A percentile compares a stretch with the other conserved stretches of the same genome.
Conservation (phyloP, 2,797 vertebrate genomes). For the Cyprinodon diabolis region DNA sequence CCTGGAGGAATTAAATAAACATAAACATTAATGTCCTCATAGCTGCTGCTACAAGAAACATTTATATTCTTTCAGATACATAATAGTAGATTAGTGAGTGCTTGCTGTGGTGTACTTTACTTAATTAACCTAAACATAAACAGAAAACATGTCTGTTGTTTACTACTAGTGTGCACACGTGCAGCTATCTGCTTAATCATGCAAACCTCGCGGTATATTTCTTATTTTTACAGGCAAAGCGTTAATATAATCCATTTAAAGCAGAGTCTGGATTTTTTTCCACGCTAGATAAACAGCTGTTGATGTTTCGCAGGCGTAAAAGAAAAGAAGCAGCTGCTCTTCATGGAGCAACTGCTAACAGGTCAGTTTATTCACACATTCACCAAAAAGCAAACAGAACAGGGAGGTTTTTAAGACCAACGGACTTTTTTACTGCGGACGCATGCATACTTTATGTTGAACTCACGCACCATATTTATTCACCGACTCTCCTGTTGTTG, state of each 20-base stretch:
- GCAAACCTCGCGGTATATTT: slow-evolving; percentile 17
- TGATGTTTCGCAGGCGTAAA: slow-evolving; percentile 14
- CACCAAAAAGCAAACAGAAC: slow-evolving; percentile 15
- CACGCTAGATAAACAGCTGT: slow-evolving; percentile 21
- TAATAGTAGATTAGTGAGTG: not conserved
- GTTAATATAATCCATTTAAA: not conserved
- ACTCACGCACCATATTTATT: slow-evolving; percentile 79
- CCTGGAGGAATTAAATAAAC: slow-evolving; percentile 41
- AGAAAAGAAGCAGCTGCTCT: slow-evolving; percentile 22
- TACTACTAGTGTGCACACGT: slow-evolving; percentile 31
- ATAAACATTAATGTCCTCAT: not conserved
- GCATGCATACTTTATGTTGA: slow-evolving; percentile 67
- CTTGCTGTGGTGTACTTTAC: slow-evolving; percentile 7
- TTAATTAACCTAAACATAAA: not conserved
- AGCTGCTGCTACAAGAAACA: not conserved
- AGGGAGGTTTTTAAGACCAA: slow-evolving; percentile 11
- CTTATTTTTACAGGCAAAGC: slow-evolving; percentile 2
- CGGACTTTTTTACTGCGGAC: slow-evolving; percentile 20
- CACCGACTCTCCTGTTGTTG: slow-evolving; percentile 63
- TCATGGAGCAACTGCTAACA: slow-evolving; percentile 21
- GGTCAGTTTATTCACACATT: slow-evolving; percentile 47
- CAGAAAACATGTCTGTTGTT: not conserved
- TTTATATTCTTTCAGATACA: not conserved
- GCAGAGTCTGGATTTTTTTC: slow-evolving; percentile 6
- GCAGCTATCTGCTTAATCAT: slow-evolving; percentile 33